Evolutionary conservation across 2,888 invertebrate genomes (phyloP).

Genomic region (Troglohyphantes excavatus): DNA sequence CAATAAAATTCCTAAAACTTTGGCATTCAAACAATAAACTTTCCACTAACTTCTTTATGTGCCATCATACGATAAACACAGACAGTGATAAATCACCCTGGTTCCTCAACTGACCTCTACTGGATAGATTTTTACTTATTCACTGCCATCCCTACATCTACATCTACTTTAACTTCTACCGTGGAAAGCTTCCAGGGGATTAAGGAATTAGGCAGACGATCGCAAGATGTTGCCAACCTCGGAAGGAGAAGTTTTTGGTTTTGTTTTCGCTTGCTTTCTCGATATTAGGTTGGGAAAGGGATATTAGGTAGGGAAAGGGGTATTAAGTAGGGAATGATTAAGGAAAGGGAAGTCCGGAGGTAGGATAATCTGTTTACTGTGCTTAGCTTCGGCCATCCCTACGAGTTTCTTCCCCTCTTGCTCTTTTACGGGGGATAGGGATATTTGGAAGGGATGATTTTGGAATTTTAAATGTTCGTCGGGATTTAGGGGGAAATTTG

Average conservation of each 20-base stretch:
- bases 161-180: conserved; percentile 61
- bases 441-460: neutral
- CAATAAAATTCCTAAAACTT: neutral
- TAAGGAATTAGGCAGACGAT: conserved; percentile 66
- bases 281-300: conserved; percentile 50
- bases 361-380: conserved; percentile 56
- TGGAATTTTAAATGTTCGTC: neutral
- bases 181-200: conserved; percentile 58
- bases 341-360: conserved; percentile 11
- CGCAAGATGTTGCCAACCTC: conserved; percentile 37
- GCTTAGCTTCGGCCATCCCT: neutral
- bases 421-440: neutral
- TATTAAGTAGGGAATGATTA: conserved; percentile 69
- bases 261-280: conserved; percentile 18
- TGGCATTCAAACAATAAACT: neutral
- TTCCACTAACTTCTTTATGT: neutral
- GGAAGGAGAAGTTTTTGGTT: conserved; percentile 30
- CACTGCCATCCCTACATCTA: conserved; percentile 48
- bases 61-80: conserved; percentile 32
- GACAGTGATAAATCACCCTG: conserved; percentile 52
- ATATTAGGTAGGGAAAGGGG: conserved; percentile 45
- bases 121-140: conserved; percentile 54
- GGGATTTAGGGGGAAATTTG: neutral
- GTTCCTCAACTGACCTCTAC: conserved; percentile 34
- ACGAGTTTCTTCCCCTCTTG: neutral